Percentiles rank a stretch among this genome's conserved stretches.
These are phyloP conservation scores for Siphonodentalium dalli DNA, from an alignment of 2,888 invertebrate species.

Conservation along the genomic window DNA sequence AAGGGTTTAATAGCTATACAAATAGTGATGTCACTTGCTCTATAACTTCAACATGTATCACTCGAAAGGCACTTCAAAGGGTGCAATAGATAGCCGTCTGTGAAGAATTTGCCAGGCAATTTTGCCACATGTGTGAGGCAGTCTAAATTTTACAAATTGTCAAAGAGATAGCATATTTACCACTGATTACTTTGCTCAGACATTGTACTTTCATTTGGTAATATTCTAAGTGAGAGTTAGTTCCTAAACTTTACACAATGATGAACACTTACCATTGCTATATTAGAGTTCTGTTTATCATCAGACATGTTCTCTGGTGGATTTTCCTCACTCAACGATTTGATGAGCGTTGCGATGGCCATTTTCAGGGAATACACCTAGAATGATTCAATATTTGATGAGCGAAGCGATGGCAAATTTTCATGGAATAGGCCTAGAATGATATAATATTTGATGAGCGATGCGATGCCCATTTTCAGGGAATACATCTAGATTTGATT, in stretches of 20 bases:
- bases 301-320: slow-evolving; percentile 32
- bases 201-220: background rate
- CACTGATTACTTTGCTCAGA: no score
- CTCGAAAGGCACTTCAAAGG: no score
- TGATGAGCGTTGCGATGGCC: slow-evolving; percentile 54
- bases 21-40: no score
- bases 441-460: background rate
- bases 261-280: slow-evolving; percentile 39
- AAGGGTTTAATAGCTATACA: no score
- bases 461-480: background rate
- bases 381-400: background rate
- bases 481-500: no score
- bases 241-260: background rate
- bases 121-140: no score
- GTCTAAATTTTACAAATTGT: no score
- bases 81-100: no score
- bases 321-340: slow-evolving; percentile 60
- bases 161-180: no score
- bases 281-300: slow-evolving; percentile 11
- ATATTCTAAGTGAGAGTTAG: background rate
- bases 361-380: slow-evolving; percentile 53
- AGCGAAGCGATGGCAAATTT: background rate
- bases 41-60: no score
- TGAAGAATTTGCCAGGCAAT: no score
- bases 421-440: background rate